Evolutionary conservation across 2,113 vertebrate species (phyloP), one percentile per base, ranked within the genome.

Genomic region (Promerops cafer): DNA sequence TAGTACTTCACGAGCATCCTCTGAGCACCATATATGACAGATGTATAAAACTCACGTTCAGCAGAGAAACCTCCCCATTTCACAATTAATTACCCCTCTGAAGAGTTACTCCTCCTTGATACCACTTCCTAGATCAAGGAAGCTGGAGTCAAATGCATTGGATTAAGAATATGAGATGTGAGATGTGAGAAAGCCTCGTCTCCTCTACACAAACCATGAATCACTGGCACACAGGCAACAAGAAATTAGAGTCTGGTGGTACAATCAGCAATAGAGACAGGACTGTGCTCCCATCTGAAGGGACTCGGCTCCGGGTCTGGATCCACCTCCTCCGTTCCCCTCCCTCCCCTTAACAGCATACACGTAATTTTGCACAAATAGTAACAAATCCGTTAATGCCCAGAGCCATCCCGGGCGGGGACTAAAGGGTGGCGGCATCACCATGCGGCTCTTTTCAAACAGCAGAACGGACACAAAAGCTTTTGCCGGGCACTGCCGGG

Each of bases 401-500:
- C 57, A 13, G 44, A 61, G 31, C 49, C 61, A 19, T 8, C 42
- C 61, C 5, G 1, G 44, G 57, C 77, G 50, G 80, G 18, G 68
- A 42, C 40, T 83, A 44, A 69, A 81, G 65, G 45, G 37, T 91
- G 93, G 72, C 2, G 4, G 77, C 69, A 52, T 75, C 68, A 27
- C n/a, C n/a, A 2, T 1, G 6, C 6, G 2, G 65, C 66, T 57
- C 78, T 57, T 91, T 89, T 79, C 81, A 88, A 92, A 49, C 6
- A 45, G 79, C 9, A 2, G 63, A 93, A 91, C 0, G 5, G 78
- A 47, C 77, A 74, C 74, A 95, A 90, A 96, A 82, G 89, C 64
- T 75, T 80, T 85, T 57, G 47, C 65, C 5, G 19, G 81, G 69
- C 89, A 76, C 86, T 89, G 91, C 89, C 40, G 8, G 88, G 52